Evolutionary conservation across 2,797 vertebrate species (phyloP).

Genomic region (Poeciliopsis infans): DNA sequence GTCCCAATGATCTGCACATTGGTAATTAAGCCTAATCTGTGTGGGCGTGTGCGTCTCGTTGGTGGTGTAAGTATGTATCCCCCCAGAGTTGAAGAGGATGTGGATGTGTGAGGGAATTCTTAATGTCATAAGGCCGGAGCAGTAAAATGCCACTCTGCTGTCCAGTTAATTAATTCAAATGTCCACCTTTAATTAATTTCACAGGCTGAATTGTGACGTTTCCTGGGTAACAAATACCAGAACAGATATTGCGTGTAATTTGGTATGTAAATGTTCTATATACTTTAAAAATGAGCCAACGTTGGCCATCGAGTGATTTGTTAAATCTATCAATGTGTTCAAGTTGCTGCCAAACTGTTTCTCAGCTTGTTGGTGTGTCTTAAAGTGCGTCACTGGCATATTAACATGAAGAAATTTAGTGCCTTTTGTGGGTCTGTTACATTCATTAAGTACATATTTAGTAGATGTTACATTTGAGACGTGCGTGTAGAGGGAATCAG

Average conservation of each 20-base stretch:
- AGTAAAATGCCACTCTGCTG: constrained; percentile 66
- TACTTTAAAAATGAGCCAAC: constrained; percentile 9
- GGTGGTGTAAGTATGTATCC: constrained; percentile 32
- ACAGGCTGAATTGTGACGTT: constrained; percentile 60
- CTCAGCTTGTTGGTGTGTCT: background rate
- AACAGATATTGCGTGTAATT: constrained; percentile 19
- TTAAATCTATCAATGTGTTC: background rate
- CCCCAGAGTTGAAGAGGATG: constrained; percentile 3
- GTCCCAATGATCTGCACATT: constrained; percentile 62
- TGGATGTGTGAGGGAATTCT: constrained; percentile 37
- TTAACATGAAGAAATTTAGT: background rate
- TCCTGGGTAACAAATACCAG: constrained; percentile 58
- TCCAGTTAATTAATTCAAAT: constrained; percentile 77
- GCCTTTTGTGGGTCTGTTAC: background rate
- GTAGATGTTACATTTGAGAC: too few relatives aligned
- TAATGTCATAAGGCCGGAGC: constrained; percentile 67
- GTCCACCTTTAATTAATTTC: constrained; percentile 74
- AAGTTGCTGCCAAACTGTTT: background rate
- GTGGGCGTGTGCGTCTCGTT: constrained; percentile 21
- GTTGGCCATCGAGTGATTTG: background rate
- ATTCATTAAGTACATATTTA: background rate
- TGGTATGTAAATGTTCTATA: constrained; percentile 11
- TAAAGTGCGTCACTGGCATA: background rate
- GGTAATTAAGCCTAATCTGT: constrained; percentile 71
- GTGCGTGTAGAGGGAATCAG: too few relatives aligned